Percentiles rank a stretch among this genome's conserved stretches.
Conservation (phyloP, 2,113 vertebrate genomes). For the Microtus montanus region DNA sequence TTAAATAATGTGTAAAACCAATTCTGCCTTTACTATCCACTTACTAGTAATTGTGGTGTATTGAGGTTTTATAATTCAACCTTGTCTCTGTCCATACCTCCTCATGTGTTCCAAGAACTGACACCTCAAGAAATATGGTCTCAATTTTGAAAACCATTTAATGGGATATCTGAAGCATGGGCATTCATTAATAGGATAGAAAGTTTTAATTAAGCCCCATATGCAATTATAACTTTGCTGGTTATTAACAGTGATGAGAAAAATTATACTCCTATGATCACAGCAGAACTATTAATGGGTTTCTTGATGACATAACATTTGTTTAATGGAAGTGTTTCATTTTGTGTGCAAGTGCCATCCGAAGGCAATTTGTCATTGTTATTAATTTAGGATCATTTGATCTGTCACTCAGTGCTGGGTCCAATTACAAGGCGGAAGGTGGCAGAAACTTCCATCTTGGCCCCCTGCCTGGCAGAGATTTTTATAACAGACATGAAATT, state of each 20-base stretch:
- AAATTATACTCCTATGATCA: conserved; percentile 76
- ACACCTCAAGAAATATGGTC: conserved; percentile 60
- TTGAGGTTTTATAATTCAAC: conserved; percentile 37
- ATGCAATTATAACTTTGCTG: conserved; percentile 75
- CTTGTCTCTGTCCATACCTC: background rate
- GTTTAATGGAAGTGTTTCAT: conserved; percentile 78
- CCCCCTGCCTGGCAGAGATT: conserved; percentile 37
- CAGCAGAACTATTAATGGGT: conserved; percentile 54
- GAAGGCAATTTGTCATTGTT: conserved; percentile 76
- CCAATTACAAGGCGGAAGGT: conserved; percentile 69
- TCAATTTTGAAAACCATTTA: conserved; percentile 60
- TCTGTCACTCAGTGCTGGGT: conserved; percentile 66
- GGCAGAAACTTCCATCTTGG: conserved; percentile 33
- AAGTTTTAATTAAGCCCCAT: conserved; percentile 80
- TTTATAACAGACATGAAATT: conserved; percentile 60
- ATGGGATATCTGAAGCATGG: conserved; percentile 65
- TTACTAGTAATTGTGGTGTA: conserved; percentile 14
- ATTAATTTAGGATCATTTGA: conserved; percentile 80
- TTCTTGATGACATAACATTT: conserved; percentile 77
- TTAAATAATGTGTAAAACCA: conserved; percentile 37
- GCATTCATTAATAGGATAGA: conserved; percentile 62
- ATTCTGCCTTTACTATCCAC: background rate
- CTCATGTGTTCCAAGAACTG: conserved; percentile 44
- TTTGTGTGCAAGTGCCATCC: conserved; percentile 75
- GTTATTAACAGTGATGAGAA: conserved; percentile 78